Conservation (phyloP, 1,140 invertebrate species). For the Pseudomyrmex sp. region DNA sequence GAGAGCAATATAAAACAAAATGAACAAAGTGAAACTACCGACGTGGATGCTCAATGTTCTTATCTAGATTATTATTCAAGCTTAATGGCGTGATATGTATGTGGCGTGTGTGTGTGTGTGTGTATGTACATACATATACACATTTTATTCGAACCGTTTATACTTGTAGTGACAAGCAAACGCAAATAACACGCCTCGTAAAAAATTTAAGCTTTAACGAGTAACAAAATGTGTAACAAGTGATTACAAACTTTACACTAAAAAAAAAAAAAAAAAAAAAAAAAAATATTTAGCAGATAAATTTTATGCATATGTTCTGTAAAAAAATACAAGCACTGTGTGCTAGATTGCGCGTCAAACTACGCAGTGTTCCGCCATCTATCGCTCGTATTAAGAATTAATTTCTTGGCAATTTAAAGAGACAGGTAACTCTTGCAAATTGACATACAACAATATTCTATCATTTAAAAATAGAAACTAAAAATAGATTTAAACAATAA, state of each 20-base stretch:
- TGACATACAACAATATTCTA: neutral
- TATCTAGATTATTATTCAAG: neutral
- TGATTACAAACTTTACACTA: too few relatives aligned
- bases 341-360: neutral
- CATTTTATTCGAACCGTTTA: too few relatives aligned
- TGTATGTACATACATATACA: too few relatives aligned
- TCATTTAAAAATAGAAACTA: too few relatives aligned
- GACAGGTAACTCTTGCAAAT: neutral
- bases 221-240: too few relatives aligned
- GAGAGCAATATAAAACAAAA: neutral
- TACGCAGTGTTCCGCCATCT: neutral
- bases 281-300: neutral
- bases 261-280: too few relatives aligned
- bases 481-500: too few relatives aligned
- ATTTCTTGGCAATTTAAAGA: neutral
- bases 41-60: neutral
- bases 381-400: neutral
- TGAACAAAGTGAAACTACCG: slow-evolving; percentile 2
- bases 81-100: too few relatives aligned
- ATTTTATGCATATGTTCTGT: neutral
- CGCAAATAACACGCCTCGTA: too few relatives aligned
- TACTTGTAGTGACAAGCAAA: too few relatives aligned
- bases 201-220: too few relatives aligned
- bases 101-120: too few relatives aligned
- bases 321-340: neutral